Base-by-base conservation (phyloP, 1,140 invertebrate species). In the Magallana gigas region DNA sequence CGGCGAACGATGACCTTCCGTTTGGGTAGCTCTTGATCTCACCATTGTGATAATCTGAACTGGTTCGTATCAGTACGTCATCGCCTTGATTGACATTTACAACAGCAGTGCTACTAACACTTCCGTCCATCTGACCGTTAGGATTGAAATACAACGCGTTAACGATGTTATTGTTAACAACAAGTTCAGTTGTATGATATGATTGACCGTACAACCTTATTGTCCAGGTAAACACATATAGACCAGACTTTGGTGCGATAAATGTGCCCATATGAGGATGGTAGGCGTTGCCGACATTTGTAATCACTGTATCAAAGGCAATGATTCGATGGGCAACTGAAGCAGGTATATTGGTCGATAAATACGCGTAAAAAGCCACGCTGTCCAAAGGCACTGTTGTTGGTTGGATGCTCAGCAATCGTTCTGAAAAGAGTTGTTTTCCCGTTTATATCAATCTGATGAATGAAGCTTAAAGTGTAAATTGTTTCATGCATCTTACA, bases 331-430 rank as follows among this genome's bases (percentile, higher is more conserved):
- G 18, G 4, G n/a, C n/a, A 0, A 18, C 11, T n/a, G 48, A n/a
- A 57, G 48, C 18, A 5, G 3, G n/a, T 14, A 29, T 5, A 76
- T 14, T 0, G 8, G n/a, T 18, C 9, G 81, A 83, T 23, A 57
- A 18, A 58, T 83, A 83, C 9, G 81, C 81, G 16, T 83, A 83
- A 57, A 83, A 83, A 8, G 81, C 81, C 0, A 57, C n/a, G n/a
- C 9, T 57, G 14, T 57, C 6, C 12, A 58, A 0, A 4, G 81
- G 36, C 8, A 4, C n/a, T 11, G 64, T 11, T 18, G 6, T 29
- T 8, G 64, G 18, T 6, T 18, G 18, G 29, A 23, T 18, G 0
- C 9, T 48, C 3, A 48, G 36, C 36, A 48, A 48, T 48, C 36
- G 36, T 48, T 48, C 23, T 23, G 23, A 23, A 23, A 23, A 23